Percentiles rank a stretch among this genome's conserved stretches.
Conservation (phyloP, 2,797 vertebrate genomes). For the Epinephelus awoara region DNA sequence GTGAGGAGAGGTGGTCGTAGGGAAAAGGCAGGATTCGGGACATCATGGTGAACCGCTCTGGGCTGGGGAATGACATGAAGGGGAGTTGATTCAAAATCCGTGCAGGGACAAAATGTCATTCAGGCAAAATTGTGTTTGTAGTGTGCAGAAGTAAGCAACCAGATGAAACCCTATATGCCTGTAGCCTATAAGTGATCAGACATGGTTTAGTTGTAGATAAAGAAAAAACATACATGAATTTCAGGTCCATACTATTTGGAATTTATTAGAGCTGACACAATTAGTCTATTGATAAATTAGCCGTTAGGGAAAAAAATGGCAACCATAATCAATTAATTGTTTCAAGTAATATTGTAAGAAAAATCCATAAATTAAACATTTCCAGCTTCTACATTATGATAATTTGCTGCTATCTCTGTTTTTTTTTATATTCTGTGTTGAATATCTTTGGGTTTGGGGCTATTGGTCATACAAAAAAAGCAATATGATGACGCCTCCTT, state of each 20-base stretch:
- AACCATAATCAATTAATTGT: background rate
- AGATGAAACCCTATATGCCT: background rate
- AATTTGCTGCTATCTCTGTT: background rate
- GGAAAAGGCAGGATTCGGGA: constrained; percentile 41
- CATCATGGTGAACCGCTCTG: constrained; percentile 39
- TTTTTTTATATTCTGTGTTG: background rate
- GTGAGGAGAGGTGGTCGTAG: constrained; percentile 39
- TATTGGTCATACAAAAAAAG: background rate
- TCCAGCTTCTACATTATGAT: background rate
- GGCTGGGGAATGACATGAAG: constrained; percentile 31
- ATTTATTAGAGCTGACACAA: background rate
- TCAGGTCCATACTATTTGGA: background rate
- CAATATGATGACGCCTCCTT: background rate
- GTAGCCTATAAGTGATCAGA: background rate
- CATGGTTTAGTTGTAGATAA: background rate
- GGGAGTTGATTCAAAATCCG: constrained; percentile 24
- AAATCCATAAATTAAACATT: background rate
- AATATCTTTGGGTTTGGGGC: background rate
- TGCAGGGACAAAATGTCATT: constrained; percentile 12
- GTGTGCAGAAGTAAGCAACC: background rate
- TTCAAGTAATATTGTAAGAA: background rate
- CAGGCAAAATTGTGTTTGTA: background rate
- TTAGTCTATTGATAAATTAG: background rate
- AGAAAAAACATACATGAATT: background rate
- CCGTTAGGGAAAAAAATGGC: background rate